Evolutionary conservation across 1,140 invertebrate genomes (phyloP).

Genomic region (Trichoplusia ni): DNA sequence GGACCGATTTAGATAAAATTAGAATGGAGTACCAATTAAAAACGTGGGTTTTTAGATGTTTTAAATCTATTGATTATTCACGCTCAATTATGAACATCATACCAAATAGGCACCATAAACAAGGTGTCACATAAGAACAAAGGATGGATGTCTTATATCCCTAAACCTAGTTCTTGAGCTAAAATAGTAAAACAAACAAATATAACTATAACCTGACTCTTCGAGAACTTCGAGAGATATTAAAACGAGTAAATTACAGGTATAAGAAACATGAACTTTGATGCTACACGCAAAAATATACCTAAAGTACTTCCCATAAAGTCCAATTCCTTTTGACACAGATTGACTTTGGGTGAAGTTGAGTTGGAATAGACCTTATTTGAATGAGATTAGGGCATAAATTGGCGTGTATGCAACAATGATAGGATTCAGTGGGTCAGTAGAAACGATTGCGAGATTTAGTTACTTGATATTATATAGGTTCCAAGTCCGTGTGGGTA

Average conservation of each 20-base stretch:
- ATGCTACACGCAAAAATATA: not conserved
- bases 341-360: not conserved
- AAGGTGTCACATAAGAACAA: too few species aligned
- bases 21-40: too few species aligned
- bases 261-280: not conserved
- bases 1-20: too few species aligned
- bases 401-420: not conserved
- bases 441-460: not conserved
- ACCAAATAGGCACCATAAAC: too few species aligned
- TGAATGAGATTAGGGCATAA: not conserved
- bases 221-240: not conserved
- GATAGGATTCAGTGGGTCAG: conserved; percentile 1
- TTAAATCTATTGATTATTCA: too few species aligned
- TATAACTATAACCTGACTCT: not conserved
- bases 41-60: too few species aligned
- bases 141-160: too few species aligned
- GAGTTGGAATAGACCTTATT: not conserved
- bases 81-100: too few species aligned
- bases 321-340: not conserved
- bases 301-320: not conserved
- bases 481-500: not conserved
- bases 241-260: not conserved
- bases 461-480: conserved; percentile 13
- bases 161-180: too few species aligned
- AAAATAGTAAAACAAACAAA: not conserved